These are phyloP conservation scores for Chloropsis hardwickii DNA, from an alignment of 2,113 vertebrate genomes.

Conservation along the genomic window DNA sequence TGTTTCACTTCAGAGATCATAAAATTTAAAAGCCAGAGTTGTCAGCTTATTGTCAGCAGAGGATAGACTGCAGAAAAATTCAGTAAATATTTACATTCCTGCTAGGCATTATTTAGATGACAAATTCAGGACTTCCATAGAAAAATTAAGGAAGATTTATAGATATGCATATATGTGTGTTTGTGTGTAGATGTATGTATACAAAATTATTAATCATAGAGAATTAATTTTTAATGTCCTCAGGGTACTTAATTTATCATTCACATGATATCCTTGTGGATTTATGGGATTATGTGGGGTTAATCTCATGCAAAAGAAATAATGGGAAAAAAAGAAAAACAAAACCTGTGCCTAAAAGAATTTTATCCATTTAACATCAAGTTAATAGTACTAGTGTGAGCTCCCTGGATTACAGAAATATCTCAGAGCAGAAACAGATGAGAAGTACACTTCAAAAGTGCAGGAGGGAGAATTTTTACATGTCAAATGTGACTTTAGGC, in stretches of 20 bases:
- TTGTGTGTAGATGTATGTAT: rapidly evolving
- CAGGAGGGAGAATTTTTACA: neutral
- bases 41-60: neutral
- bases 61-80: neutral
- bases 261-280: neutral
- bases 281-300: neutral
- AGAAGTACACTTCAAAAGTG: neutral
- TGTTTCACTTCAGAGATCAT: neutral
- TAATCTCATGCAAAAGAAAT: neutral
- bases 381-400: neutral
- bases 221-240: neutral
- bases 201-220: neutral
- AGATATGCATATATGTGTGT: neutral
- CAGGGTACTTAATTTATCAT: neutral
- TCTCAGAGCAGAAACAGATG: neutral
- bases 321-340: neutral
- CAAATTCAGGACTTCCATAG: neutral
- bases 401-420: neutral
- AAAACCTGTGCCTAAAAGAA: neutral
- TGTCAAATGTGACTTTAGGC: neutral
- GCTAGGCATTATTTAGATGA: neutral
- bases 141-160: neutral
- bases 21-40: neutral
- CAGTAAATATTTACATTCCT: neutral
- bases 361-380: neutral